These are phyloP conservation scores for Vombatus ursinus DNA, from an alignment of 2,113 vertebrate species.

Conservation along the genomic window DNA sequence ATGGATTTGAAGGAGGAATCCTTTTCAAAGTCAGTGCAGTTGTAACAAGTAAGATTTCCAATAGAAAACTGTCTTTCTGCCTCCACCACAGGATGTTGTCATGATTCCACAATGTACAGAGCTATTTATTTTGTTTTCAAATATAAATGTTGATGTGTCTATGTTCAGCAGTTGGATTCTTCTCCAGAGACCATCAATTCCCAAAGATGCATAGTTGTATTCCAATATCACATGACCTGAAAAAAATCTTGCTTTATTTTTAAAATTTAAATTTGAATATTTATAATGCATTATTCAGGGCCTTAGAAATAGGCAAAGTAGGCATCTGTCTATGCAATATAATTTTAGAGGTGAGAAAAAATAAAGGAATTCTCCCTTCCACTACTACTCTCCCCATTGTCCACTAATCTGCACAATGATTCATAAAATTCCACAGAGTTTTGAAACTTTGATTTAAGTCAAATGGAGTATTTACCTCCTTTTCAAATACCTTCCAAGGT, in stretches of 20 bases:
- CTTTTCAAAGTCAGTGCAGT: neutral
- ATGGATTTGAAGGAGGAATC: constrained; percentile 46
- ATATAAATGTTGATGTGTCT: constrained; percentile 61
- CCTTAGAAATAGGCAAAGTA: neutral
- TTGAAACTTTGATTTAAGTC: neutral
- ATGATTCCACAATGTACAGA: constrained; percentile 43
- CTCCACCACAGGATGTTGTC: constrained; percentile 26
- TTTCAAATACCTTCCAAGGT: neutral
- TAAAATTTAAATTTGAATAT: constrained; percentile 41
- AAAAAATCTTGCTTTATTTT: constrained; percentile 12
- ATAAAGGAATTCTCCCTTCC: neutral
- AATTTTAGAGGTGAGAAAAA: neutral
- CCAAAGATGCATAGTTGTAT: constrained; percentile 57
- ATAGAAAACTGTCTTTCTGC: constrained; percentile 45
- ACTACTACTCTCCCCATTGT: neutral
- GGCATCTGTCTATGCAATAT: neutral
- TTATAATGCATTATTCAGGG: constrained; percentile 1
- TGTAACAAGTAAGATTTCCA: constrained; percentile 23
- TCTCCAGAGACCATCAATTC: constrained; percentile 57
- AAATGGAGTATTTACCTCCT: neutral
- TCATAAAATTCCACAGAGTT: neutral
- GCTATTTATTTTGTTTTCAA: constrained; percentile 49
- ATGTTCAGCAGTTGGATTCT: constrained; percentile 24
- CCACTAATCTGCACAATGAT: neutral
- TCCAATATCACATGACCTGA: constrained; percentile 41